These are phyloP conservation scores for Clunio marinus DNA, from an alignment of 2,888 invertebrate species.

Conservation along the genomic window DNA sequence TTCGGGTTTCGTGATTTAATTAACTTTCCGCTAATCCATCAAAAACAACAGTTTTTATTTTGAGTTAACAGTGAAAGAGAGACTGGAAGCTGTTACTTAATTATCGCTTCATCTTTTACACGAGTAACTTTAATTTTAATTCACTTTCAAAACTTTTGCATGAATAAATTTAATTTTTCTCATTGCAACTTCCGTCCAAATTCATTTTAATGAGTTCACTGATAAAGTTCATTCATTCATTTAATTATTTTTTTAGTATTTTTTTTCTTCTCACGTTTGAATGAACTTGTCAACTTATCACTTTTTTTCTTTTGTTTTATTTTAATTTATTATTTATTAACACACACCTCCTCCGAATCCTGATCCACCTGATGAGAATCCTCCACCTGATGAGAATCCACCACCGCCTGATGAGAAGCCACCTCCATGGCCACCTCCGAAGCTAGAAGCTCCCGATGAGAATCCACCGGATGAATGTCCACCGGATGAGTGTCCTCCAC, in stretches of 20 bases:
- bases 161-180: not conserved
- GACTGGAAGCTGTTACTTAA: slow-evolving; percentile 27
- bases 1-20: slow-evolving; percentile 26
- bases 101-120: slow-evolving; percentile 33
- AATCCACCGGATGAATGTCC: slow-evolving; percentile 39
- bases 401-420: slow-evolving; percentile 46
- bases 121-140: not conserved
- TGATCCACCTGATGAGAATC: slow-evolving; percentile 31
- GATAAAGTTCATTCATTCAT: not conserved
- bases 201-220: not conserved
- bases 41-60: not conserved
- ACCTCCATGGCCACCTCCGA: slow-evolving; percentile 45
- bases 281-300: not conserved
- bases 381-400: slow-evolving; percentile 37
- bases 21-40: slow-evolving; percentile 39
- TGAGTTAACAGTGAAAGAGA: not conserved
- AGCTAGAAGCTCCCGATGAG: not conserved
- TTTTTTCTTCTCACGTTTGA: slow-evolving; percentile 12
- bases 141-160: no score
- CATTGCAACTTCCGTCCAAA: not conserved
- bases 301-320: not conserved
- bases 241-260: not conserved
- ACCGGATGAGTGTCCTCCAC: slow-evolving; percentile 49
- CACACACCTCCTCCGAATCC: slow-evolving; percentile 37
- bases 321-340: not conserved